phyloP scores from a whole-genome alignment of 1,140 invertebrate species.

The Argopecten irradians region DNA sequence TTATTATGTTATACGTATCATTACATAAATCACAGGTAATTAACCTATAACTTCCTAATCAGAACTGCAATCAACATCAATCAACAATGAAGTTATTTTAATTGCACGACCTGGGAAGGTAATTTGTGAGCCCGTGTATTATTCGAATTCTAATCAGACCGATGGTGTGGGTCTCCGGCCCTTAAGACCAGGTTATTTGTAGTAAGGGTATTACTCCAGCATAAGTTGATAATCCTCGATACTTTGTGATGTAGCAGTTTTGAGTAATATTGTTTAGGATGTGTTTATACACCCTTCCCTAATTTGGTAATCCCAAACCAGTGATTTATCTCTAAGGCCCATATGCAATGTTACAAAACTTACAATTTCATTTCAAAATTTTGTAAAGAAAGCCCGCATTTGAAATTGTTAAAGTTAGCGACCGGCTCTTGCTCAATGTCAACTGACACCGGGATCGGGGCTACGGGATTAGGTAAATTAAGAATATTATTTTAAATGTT shows the following conservation, averaged over 20 bases:
- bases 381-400: slow-evolving; percentile 21
- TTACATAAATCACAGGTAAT: too few relatives aligned
- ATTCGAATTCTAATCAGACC: not conserved
- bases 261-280: slow-evolving; percentile 11
- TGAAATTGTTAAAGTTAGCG: slow-evolving; percentile 11
- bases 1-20: too few relatives aligned
- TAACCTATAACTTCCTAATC: not conserved
- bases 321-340: not conserved
- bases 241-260: not conserved
- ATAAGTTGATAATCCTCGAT: not conserved
- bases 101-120: not conserved
- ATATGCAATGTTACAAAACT: slow-evolving; percentile 23
- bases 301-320: slow-evolving; percentile 16
- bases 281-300: not conserved
- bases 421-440: slow-evolving; percentile 1
- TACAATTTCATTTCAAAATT: slow-evolving; percentile 19
- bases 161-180: not conserved
- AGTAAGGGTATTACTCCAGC: not conserved
- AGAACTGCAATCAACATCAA: not conserved
- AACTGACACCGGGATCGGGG: not conserved
- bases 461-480: slow-evolving; percentile 17
- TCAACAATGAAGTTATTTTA: not conserved
- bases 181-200: not conserved
- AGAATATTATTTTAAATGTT: slow-evolving; percentile 24
- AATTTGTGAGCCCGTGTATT: not conserved